These are phyloP conservation scores for Diachrysia chrysitis DNA, from an alignment of 2,888 invertebrate species.

Conservation along the genomic window DNA sequence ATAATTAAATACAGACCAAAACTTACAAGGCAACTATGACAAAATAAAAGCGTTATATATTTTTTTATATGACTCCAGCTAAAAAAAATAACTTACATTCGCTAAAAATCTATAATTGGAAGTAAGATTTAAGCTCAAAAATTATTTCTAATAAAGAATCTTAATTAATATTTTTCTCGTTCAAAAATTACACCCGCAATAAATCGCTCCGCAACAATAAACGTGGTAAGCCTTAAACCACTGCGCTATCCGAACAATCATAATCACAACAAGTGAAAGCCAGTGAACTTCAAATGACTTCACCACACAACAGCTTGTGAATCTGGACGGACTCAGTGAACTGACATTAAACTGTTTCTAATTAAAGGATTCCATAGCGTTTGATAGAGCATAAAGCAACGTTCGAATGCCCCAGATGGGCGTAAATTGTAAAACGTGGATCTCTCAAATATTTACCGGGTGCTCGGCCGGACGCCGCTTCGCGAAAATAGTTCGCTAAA, in stretches of 20 bases:
- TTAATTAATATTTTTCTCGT: too few relatives aligned
- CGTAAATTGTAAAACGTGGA: conserved; percentile 82
- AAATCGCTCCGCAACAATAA: too few relatives aligned
- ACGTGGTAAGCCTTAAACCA: not conserved
- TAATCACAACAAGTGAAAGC: not conserved
- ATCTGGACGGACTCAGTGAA: conserved; percentile 28
- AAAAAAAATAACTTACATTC: too few relatives aligned
- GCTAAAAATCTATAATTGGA: too few relatives aligned
- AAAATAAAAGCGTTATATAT: too few relatives aligned
- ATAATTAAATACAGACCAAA: too few relatives aligned
- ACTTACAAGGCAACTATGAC: too few relatives aligned
- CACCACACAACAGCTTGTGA: not conserved
- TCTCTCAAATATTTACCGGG: conserved; percentile 81
- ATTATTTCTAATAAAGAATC: too few relatives aligned
- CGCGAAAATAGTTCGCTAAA: conserved; percentile 54
- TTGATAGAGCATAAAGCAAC: conserved; percentile 72
- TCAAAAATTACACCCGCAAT: not conserved
- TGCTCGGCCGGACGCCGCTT: conserved; percentile 70
- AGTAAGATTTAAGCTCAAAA: too few relatives aligned
- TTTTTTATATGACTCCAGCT: too few relatives aligned
- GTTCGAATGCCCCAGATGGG: conserved; percentile 68
- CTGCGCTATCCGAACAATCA: not conserved
- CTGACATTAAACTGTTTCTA: conserved; percentile 55
- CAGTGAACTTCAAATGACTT: not conserved
- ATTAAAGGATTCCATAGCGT: conserved; percentile 73